Conservation (phyloP, 2,113 vertebrate genomes). For the Sula dactylatra region DNA sequence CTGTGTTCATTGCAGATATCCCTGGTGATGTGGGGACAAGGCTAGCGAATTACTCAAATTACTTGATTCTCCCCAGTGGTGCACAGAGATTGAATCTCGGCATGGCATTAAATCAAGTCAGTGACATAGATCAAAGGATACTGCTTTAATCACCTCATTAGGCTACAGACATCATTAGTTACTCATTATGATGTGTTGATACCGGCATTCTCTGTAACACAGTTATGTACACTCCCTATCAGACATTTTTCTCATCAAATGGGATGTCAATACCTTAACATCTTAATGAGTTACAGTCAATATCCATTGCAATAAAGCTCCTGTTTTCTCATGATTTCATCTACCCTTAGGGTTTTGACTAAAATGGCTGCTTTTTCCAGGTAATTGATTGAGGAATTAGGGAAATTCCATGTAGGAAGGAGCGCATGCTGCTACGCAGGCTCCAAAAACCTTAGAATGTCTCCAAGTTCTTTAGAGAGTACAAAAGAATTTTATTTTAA, state of each 20-base stretch:
- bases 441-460: not conserved
- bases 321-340: constrained; percentile 57
- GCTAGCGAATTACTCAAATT: constrained; percentile 34
- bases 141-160: constrained; percentile 59
- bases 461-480: not conserved
- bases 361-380: constrained; percentile 41
- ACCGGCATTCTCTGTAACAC: not conserved
- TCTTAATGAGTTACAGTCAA: constrained; percentile 72
- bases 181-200: constrained; percentile 69
- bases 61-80: constrained; percentile 33
- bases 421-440: not conserved
- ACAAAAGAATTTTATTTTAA: not conserved
- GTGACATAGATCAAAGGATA: constrained; percentile 63
- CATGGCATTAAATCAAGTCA: constrained; percentile 46
- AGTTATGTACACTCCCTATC: constrained; percentile 50
- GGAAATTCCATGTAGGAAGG: constrained; percentile 20
- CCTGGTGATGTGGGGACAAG: not conserved
- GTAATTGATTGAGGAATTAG: constrained; percentile 58
- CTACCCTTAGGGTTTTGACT: constrained; percentile 67
- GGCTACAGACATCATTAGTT: constrained; percentile 65
- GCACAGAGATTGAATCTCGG: constrained; percentile 8
- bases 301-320: constrained; percentile 58
- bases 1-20: not conserved
- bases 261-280: constrained; percentile 62
- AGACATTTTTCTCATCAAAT: constrained; percentile 62